Evolutionary conservation across 1,140 invertebrate species (phyloP), one percentile per base, ranked within the genome.

Genomic region (Bombus vancouverensis): DNA sequence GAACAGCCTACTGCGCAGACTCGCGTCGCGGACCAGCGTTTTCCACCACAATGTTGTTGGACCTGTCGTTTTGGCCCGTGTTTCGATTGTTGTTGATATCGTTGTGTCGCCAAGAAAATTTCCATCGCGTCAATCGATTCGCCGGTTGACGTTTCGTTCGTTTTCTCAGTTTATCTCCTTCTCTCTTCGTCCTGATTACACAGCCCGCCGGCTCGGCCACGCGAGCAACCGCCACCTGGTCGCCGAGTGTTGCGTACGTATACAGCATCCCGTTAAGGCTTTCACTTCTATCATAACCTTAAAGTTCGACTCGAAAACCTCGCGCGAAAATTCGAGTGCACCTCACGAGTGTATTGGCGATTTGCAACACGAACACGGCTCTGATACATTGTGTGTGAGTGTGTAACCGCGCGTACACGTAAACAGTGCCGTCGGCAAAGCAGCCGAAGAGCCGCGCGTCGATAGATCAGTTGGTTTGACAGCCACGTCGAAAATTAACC

Each of bases 1-100:
- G 59, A 73, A 57, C 77, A 68, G 78, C 76, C 66, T 72, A 85
- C 57, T 90, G 91, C 91, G 91, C 91, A 92, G 89, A 90, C 85
- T 91, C 91, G 83, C 66, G 73, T 73, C 37, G 62, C 84, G 87
- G 65, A 87, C 70, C 81, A 84, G 39, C 88, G 81, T 87, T 78
- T 78, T 87, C 79, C 78, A 83, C 81, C 86, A 91, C 86, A 90
- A 91, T 91, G 90, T 91, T 91, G 87, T 91, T 76, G 83, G 85
- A 85, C 81, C 87, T 86, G 81, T 88, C 89, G 89, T 89, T 91
- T 91, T 83, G 79, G 68, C 81, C 80, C 86, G 89, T 87, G 79
- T 91, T 72, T 72, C 83, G 42, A 91, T 91, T 91, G 70, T 89
- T 90, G 80, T 91, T 89, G 83, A 89, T 83, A 47, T 57, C 15